Evolutionary conservation across 2,113 vertebrate species (phyloP).

Genomic region (Pterocles orientalis): DNA sequence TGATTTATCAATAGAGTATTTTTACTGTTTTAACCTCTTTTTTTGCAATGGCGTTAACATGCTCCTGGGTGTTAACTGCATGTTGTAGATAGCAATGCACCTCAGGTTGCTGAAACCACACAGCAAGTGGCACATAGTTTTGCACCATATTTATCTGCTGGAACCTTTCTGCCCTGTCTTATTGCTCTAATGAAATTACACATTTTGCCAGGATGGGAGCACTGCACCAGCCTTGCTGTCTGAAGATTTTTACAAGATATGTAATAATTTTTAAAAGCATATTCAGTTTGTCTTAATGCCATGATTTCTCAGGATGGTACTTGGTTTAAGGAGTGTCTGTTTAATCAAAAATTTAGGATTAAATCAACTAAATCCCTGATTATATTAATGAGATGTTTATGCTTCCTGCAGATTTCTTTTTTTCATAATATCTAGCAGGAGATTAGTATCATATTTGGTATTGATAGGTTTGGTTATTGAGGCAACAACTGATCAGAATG

Average conservation of each 20-base stretch:
- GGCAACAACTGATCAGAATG: not conserved
- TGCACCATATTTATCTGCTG: not conserved
- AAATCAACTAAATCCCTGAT: not conserved
- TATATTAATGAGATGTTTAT: not conserved
- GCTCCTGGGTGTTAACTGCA: not conserved
- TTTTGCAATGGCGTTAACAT: not conserved
- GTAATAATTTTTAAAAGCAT: not conserved
- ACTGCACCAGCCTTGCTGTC: not conserved
- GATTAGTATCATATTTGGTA: not conserved
- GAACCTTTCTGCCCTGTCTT: not conserved
- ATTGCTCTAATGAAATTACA: not conserved
- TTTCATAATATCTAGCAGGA: not conserved
- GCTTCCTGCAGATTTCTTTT: not conserved
- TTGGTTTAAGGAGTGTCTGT: not conserved
- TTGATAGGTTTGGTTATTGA: not conserved
- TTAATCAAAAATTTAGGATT: not conserved
- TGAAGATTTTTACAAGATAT: not conserved
- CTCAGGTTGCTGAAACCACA: not conserved
- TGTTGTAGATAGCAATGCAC: not conserved
- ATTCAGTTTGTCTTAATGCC: not conserved
- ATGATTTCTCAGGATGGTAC: not conserved
- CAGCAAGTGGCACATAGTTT: not conserved
- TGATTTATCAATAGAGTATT: not conserved
- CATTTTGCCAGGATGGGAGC: not conserved
- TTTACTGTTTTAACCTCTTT: not conserved